Evolutionary conservation across 1,140 invertebrate genomes (phyloP), one percentile per base, ranked within the genome.

Genomic region (Plectrocnemia conspersa): DNA sequence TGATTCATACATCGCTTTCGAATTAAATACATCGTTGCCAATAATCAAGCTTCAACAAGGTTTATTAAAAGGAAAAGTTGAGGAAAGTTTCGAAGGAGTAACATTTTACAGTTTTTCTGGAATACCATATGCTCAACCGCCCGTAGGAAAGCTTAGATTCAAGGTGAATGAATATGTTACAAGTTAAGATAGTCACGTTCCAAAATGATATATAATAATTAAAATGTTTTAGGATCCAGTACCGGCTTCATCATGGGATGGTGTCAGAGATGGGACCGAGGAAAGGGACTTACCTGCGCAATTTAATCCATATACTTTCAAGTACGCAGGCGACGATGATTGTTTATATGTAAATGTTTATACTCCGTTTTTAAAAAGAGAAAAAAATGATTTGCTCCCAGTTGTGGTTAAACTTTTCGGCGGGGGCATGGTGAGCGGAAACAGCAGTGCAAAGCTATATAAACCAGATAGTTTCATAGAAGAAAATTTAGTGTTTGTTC

Each of bases 51-150:
- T n/a, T n/a, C n/a, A n/a, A n/a, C n/a, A n/a, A n/a, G n/a, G n/a
- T n/a, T n/a, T n/a, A n/a, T n/a, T n/a, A n/a, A n/a, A n/a, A n/a
- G n/a, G n/a, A n/a, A n/a, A n/a, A n/a, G n/a, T n/a, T n/a, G n/a
- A n/a, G n/a, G n/a, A n/a, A n/a, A n/a, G n/a, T n/a, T n/a, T n/a
- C n/a, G n/a, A n/a, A n/a, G n/a, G n/a, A n/a, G n/a, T n/a, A n/a
- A n/a, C n/a, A n/a, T n/a, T n/a, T n/a, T n/a, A 67, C 36, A 70
- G 67, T 15, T 75, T 73, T 49, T 62, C 70, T 56, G 76, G 77
- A 2, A 82, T 86, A 54, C 84, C 85, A 2, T 86, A 76, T 65
- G 82, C 82, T 11, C 76, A 81, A 62, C 82, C 84, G 1, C 85
- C 84, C 0, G 13, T 84, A 2, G 80, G 77, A 1, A 68, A 79